Conservation (phyloP, 2,113 vertebrate species). For the Varanus komodoensis region DNA sequence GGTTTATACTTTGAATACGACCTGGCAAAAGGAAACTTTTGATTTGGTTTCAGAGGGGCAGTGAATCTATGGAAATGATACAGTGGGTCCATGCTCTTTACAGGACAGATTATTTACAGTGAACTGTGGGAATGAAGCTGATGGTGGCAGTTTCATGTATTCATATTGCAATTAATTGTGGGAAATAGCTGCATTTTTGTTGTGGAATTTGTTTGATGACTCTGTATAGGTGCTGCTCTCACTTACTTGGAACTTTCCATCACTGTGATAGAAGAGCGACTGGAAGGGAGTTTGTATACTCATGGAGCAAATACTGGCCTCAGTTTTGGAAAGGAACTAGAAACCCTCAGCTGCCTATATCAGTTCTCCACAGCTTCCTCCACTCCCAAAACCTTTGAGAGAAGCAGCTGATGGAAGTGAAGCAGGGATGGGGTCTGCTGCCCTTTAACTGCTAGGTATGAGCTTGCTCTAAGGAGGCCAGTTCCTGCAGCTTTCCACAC, state of each 20-base stretch:
- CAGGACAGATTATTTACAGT: too few species aligned
- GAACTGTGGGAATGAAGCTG: background rate
- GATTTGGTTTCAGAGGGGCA: too few species aligned
- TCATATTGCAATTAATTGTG: background rate
- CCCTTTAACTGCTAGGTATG: background rate
- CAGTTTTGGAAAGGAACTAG: background rate
- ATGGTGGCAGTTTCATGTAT: background rate
- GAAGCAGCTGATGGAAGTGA: background rate
- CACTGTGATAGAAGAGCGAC: background rate
- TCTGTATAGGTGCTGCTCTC: background rate
- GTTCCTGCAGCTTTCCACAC: background rate
- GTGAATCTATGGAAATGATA: background rate
- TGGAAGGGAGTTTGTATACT: background rate
- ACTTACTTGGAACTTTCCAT: background rate
- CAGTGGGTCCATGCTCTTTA: too few species aligned
- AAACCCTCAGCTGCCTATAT: background rate
- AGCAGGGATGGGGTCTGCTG: background rate
- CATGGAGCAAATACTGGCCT: background rate
- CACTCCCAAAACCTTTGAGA: background rate
- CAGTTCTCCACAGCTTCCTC: conserved; percentile 34
- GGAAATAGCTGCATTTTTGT: background rate
- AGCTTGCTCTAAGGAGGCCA: background rate
- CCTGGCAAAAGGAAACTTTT: background rate
- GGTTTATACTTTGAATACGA: too few species aligned
- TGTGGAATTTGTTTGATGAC: too few species aligned